These are phyloP conservation scores for Netelia fuscicornis DNA, from an alignment of 2,888 invertebrate genomes.

Conservation along the genomic window DNA sequence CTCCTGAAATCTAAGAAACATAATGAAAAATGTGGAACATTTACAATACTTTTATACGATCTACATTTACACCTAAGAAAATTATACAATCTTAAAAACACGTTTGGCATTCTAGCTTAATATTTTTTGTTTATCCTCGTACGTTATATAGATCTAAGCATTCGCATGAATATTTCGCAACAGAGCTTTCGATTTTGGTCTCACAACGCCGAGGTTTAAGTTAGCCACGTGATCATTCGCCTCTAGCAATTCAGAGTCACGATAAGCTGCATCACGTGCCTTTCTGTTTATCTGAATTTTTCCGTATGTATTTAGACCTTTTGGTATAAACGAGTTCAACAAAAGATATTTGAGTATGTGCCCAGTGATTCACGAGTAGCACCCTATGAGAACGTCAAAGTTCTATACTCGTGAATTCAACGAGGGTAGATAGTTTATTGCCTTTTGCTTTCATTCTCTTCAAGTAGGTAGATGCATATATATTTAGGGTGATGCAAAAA, in stretches of 20 bases:
- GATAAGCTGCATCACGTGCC: slow-evolving; percentile 66
- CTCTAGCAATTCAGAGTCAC: slow-evolving; percentile 51
- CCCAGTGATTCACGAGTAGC: slow-evolving; percentile 64
- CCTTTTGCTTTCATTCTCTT: slow-evolving; percentile 35
- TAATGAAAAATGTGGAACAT: no score
- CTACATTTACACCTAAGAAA: no score
- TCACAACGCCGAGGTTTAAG: slow-evolving; percentile 33
- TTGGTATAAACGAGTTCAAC: slow-evolving; percentile 59
- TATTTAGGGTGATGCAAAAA: not conserved
- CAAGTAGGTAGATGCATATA: slow-evolving; percentile 28
- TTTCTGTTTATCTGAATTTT: slow-evolving; percentile 66
- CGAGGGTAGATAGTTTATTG: slow-evolving; percentile 57
- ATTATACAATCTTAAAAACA: no score
- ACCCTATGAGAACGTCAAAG: slow-evolving; percentile 64
- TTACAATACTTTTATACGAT: not conserved
- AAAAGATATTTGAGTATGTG: slow-evolving; percentile 65
- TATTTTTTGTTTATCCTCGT: not conserved
- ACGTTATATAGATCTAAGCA: not conserved
- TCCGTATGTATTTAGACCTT: slow-evolving; percentile 53
- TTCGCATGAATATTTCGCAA: not conserved
- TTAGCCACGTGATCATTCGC: slow-evolving; percentile 58
- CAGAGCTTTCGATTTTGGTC: slow-evolving; percentile 40
- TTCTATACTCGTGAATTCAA: slow-evolving; percentile 57
- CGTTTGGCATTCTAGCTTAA: not conserved
- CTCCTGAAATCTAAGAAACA: no score